Evolutionary conservation across 2,888 invertebrate species (phyloP).

Genomic region (Liopterus haemorrhoidalis): DNA sequence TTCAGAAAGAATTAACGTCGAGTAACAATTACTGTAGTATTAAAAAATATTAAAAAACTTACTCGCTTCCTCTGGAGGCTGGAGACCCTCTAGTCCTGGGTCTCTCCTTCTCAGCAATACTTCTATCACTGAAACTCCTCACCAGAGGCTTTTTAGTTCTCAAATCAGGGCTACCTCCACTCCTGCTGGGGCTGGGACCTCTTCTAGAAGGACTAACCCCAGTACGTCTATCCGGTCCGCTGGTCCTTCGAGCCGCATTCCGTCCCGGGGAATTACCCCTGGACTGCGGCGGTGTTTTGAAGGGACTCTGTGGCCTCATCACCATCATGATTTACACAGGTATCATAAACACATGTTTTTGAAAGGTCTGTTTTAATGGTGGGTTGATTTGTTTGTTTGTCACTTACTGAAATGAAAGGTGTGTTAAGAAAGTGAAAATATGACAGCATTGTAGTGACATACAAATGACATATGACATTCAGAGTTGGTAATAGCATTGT

Average conservation of each 20-base stretch:
- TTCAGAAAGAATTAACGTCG: no score
- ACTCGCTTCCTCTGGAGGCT: constrained; percentile 47
- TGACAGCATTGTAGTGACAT: no score
- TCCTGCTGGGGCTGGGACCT: constrained; percentile 37
- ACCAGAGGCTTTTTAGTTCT: constrained; percentile 14
- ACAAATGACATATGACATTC: no score
- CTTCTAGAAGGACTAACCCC: constrained; percentile 32
- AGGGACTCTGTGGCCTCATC: constrained; percentile 34
- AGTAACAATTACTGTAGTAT: no score
- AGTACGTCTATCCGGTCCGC: constrained; percentile 16
- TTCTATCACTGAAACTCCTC: constrained; percentile 20
- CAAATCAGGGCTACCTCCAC: constrained; percentile 28
- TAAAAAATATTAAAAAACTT: constrained; percentile 34
- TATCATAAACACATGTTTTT: neutral
- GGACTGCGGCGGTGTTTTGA: constrained; percentile 38
- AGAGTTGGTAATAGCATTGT: no score
- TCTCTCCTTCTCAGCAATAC: constrained; percentile 10
- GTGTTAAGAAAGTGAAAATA: no score
- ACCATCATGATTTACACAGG: constrained; percentile 33
- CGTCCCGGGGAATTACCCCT: constrained; percentile 38
- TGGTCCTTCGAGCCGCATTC: constrained; percentile 16
- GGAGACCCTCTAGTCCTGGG: constrained; percentile 33
- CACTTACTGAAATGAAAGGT: no score
- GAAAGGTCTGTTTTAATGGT: neutral
- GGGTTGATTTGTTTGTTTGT: no score